Evolutionary conservation across 2,797 vertebrate species (phyloP).

Genomic region (Melanitta fusca): DNA sequence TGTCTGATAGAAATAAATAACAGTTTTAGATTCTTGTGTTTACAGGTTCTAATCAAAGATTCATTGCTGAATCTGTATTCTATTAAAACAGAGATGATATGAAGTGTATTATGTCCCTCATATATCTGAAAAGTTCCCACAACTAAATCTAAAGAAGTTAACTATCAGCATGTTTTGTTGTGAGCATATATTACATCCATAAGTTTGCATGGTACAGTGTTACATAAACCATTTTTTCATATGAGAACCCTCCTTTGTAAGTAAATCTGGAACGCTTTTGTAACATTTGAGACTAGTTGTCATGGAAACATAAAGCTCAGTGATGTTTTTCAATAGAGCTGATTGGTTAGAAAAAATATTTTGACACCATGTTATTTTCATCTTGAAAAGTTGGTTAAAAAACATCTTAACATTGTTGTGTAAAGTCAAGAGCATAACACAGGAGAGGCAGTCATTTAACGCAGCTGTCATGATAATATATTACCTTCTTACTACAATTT

Average conservation of each 20-base stretch:
- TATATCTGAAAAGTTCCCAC: not conserved
- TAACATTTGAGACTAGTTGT: constrained; percentile 62
- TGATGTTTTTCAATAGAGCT: constrained; percentile 75
- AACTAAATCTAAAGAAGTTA: not conserved
- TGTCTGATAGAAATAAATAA: not conserved
- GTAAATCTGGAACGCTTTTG: constrained; percentile 65
- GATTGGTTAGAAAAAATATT: constrained; percentile 79
- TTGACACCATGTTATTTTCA: constrained; percentile 75
- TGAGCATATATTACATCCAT: not conserved
- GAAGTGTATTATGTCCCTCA: not conserved
- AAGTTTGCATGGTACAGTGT: not conserved
- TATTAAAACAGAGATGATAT: not conserved
- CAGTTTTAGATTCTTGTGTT: not conserved
- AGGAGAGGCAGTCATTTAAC: constrained; percentile 59
- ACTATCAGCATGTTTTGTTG: rapidly evolving
- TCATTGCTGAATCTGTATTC: not conserved
- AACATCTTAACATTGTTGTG: constrained; percentile 69
- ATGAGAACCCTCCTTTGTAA: constrained; percentile 30
- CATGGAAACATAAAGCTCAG: constrained; percentile 73
- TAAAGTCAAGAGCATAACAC: constrained; percentile 70
- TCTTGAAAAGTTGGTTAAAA: constrained; percentile 74
- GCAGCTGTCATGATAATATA: constrained; percentile 63
- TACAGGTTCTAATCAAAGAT: not conserved
- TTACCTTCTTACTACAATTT: constrained; percentile 47
- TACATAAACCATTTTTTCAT: constrained; percentile 6